Conservation (phyloP, 2,797 vertebrate species). For the Pogoniulus pusillus region DNA sequence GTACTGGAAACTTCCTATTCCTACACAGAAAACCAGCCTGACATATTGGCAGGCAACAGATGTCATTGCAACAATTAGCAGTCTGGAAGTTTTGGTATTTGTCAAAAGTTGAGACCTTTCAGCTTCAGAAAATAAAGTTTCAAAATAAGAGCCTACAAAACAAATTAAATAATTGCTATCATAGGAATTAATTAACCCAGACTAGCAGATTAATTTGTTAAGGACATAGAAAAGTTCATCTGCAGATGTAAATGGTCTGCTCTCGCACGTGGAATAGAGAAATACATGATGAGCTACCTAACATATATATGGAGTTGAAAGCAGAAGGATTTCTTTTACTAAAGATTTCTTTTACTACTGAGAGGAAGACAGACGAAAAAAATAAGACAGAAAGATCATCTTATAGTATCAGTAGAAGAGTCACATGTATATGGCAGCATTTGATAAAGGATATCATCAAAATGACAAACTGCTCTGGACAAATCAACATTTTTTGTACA, state of each 20-base stretch:
- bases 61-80: not conserved
- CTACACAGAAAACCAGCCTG: not conserved
- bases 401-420: not conserved
- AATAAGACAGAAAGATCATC: not conserved
- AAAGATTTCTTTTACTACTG: accelerated
- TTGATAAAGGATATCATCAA: not conserved
- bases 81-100: not conserved
- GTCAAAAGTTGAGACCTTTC: not conserved
- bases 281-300: not conserved
- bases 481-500: not conserved
- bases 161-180: not conserved
- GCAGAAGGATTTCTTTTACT: not conserved
- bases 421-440: not conserved
- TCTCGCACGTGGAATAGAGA: not conserved
- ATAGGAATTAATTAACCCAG: not conserved
- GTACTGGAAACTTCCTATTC: not conserved
- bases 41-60: not conserved
- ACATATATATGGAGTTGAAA: not conserved
- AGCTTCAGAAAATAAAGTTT: not conserved
- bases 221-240: not conserved
- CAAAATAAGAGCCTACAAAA: not conserved
- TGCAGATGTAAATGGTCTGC: not conserved
- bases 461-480: not conserved
- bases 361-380: not conserved
- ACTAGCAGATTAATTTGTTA: not conserved